Conservation (phyloP, 2,888 invertebrate species). For the Laspeyria flexula region DNA sequence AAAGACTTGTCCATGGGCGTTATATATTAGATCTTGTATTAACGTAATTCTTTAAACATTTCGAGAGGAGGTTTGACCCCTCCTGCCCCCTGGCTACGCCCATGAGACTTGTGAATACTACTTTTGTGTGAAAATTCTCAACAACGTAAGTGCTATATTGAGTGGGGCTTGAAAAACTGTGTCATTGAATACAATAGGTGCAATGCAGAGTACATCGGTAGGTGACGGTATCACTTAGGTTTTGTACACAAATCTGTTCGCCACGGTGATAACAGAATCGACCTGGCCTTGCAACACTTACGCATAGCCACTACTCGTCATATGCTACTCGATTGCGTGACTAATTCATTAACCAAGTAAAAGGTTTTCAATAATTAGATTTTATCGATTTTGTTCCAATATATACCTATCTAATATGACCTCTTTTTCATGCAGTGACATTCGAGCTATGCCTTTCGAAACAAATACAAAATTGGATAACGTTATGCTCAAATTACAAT, state of each 20-base stretch:
- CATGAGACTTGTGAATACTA: no score
- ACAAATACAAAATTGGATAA: slow-evolving; percentile 2
- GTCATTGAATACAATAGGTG: no score
- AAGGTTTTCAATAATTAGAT: neutral
- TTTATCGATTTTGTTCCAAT: neutral
- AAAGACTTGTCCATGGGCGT: no score
- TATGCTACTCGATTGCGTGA: neutral
- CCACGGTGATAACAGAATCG: slow-evolving; percentile 39
- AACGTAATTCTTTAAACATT: no score
- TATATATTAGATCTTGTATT: no score
- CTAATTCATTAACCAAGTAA: slow-evolving; percentile 1
- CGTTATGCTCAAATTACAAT: slow-evolving; percentile 20
- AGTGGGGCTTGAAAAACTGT: no score
- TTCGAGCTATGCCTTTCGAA: neutral
- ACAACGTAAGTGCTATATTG: no score
- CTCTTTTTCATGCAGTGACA: neutral
- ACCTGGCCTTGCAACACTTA: slow-evolving; percentile 30
- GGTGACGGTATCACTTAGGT: slow-evolving; percentile 32
- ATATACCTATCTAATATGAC: neutral
- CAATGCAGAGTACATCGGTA: no score
- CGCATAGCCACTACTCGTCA: slow-evolving; percentile 5
- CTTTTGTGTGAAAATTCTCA: no score
- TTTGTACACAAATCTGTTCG: slow-evolving; percentile 40
- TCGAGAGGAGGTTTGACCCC: no score
- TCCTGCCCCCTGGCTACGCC: no score